phyloP scores from a whole-genome alignment of 2,888 invertebrate species.

The Helobdella robusta region DNA sequence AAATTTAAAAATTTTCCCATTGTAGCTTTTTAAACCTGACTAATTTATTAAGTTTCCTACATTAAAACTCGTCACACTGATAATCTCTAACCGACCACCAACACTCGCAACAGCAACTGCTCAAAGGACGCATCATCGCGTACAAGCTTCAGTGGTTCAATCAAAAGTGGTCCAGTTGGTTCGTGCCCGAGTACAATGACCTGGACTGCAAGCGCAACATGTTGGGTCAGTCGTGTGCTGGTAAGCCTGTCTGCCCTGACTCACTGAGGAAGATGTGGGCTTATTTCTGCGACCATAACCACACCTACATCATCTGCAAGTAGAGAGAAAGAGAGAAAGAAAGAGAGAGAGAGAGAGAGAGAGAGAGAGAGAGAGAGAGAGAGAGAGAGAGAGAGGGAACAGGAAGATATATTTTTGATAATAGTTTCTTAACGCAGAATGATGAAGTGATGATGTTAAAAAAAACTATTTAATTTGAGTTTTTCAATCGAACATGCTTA shows the following conservation, averaged over 20 bases:
- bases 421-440: too few species aligned
- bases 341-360: too few species aligned
- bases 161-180: conserved; percentile 16
- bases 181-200: conserved; percentile 18
- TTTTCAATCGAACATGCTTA: too few species aligned
- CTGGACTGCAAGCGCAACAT: conserved; percentile 21
- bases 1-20: too few species aligned
- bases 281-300: conserved; percentile 16
- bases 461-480: too few species aligned
- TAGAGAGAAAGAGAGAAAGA: too few species aligned
- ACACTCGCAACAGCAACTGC: background rate
- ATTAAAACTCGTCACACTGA: background rate
- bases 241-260: background rate
- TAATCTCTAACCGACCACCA: background rate
- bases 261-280: conserved; percentile 9
- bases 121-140: conserved; percentile 15
- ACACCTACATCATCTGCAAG: conserved; percentile 20
- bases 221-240: background rate
- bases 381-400: too few species aligned
- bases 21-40: too few species aligned
- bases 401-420: too few species aligned
- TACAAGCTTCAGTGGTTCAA: conserved; percentile 21
- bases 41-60: background rate
- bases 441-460: too few species aligned
- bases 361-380: too few species aligned